Conservation (phyloP, 2,888 invertebrate genomes). For the Eustalomyia histrio region DNA sequence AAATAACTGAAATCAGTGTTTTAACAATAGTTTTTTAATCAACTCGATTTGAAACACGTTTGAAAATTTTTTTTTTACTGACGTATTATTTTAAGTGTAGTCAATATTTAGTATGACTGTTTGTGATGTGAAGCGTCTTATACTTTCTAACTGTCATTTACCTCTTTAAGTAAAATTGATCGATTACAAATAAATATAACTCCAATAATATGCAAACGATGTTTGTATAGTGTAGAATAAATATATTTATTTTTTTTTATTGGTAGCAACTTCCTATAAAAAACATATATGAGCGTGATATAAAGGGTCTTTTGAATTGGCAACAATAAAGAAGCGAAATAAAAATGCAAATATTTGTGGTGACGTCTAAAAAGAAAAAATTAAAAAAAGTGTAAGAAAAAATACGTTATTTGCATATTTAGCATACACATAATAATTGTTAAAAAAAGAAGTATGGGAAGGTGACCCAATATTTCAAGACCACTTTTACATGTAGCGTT, state of each 20-base stretch:
- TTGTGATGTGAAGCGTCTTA: background rate
- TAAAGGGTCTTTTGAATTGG: background rate
- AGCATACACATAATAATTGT: too few species aligned
- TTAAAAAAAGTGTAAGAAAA: too few species aligned
- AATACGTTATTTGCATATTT: too few species aligned
- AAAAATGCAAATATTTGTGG: background rate
- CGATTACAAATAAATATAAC: constrained; percentile 7
- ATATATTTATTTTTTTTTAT: background rate
- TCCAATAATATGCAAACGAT: background rate
- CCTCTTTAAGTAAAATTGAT: constrained; percentile 3
- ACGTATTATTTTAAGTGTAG: too few species aligned
- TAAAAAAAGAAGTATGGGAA: too few species aligned
- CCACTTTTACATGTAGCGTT: too few species aligned
- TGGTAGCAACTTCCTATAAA: background rate
- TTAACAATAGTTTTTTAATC: too few species aligned
- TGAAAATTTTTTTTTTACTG: too few species aligned
- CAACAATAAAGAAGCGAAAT: background rate
- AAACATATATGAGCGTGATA: background rate
- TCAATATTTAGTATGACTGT: background rate
- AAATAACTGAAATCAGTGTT: too few species aligned
- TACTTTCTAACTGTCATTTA: background rate
- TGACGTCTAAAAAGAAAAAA: background rate
- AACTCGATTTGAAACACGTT: too few species aligned
- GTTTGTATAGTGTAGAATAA: background rate
- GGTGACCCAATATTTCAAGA: too few species aligned